Evolutionary conservation across 2,113 vertebrate species (phyloP).

Genomic region (Colius striatus): DNA sequence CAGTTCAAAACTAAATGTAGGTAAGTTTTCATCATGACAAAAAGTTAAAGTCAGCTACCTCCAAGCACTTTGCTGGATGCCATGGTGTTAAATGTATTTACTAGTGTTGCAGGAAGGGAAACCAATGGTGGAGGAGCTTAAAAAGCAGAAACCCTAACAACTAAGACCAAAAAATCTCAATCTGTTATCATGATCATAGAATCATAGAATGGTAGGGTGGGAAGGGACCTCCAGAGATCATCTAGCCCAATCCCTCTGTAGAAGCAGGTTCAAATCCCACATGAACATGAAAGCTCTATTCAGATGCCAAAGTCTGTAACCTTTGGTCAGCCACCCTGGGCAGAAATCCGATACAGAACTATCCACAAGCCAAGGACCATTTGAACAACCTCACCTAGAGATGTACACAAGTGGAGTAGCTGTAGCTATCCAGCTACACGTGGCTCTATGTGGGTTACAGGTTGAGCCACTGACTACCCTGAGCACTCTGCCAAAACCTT

Average conservation of each 20-base stretch:
- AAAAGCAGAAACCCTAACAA: neutral
- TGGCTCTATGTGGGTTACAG: rapidly evolving
- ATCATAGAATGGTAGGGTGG: too few relatives aligned
- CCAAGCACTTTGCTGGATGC: neutral
- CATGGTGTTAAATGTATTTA: neutral
- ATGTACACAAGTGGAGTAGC: rapidly evolving
- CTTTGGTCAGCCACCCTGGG: neutral
- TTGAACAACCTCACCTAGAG: neutral
- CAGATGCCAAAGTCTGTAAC: neutral
- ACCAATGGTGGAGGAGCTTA: neutral
- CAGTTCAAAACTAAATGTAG: neutral
- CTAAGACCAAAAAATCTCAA: neutral
- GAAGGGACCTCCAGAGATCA: too few relatives aligned
- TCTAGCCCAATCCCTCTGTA: too few relatives aligned
- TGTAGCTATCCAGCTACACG: neutral
- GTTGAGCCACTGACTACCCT: rapidly evolving
- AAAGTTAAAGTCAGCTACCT: neutral
- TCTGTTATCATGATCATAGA: neutral
- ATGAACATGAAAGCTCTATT: neutral
- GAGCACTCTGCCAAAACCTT: neutral
- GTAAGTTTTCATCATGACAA: neutral
- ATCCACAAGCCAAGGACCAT: neutral
- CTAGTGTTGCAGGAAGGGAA: neutral
- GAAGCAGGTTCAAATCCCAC: neutral
- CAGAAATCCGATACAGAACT: neutral